Evolutionary conservation across 2,888 invertebrate genomes (phyloP).

Genomic region (Bombyx huttoni): DNA sequence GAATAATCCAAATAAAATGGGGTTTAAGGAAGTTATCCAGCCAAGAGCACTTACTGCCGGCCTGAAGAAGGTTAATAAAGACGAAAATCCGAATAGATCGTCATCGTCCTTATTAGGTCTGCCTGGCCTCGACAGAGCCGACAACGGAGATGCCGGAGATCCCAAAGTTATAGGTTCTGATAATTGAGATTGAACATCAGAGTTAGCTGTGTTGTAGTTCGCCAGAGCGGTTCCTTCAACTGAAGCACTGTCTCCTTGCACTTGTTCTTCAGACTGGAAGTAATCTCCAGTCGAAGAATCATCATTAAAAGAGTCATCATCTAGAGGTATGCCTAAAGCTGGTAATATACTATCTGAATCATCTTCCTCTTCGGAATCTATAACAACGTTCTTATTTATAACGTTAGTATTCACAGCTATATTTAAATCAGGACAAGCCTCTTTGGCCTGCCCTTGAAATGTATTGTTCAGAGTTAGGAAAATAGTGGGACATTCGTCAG

Average conservation of each 20-base stretch:
- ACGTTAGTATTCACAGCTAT: slow-evolving; percentile 80
- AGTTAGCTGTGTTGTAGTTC: slow-evolving; percentile 46
- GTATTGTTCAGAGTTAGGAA: slow-evolving; percentile 68
- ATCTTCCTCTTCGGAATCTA: slow-evolving; percentile 52
- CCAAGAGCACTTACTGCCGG: slow-evolving; percentile 65
- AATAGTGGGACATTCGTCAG: slow-evolving; percentile 70
- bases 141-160: slow-evolving; percentile 31
- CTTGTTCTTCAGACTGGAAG: slow-evolving; percentile 38
- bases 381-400: slow-evolving; percentile 69
- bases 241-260: slow-evolving; percentile 43
- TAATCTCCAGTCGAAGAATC: slow-evolving; percentile 37
- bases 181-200: slow-evolving; percentile 24
- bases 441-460: slow-evolving; percentile 71
- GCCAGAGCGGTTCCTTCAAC: slow-evolving; percentile 40
- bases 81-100: slow-evolving; percentile 61
- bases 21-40: slow-evolving; percentile 70
- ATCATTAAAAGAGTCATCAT: slow-evolving; percentile 41
- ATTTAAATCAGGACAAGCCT: slow-evolving; percentile 78
- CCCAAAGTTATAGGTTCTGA: slow-evolving; percentile 27
- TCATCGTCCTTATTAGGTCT: slow-evolving; percentile 46
- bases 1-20: slow-evolving; percentile 72
- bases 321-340: slow-evolving; percentile 43
- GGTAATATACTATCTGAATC: slow-evolving; percentile 33
- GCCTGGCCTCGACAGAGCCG: slow-evolving; percentile 34
- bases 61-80: slow-evolving; percentile 53